Evolutionary conservation across 2,888 invertebrate genomes (phyloP).

Genomic region (Microctonus brassicae): DNA sequence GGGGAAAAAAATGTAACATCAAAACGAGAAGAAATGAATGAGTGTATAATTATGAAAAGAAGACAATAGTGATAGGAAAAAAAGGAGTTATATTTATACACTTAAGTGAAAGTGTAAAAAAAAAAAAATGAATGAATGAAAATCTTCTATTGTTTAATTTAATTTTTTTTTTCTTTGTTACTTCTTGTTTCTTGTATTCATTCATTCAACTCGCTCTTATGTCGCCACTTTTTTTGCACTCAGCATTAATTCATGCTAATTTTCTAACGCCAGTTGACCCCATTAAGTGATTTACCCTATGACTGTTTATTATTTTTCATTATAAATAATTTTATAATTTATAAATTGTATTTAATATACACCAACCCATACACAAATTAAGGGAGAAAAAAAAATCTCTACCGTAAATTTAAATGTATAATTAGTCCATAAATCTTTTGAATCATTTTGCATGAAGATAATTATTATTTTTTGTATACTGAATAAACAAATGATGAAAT

Average conservation of each 20-base stretch:
- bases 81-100: background rate
- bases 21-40: constrained; percentile 1
- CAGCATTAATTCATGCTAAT: constrained; percentile 16
- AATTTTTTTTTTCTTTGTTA: background rate
- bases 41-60: background rate
- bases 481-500: too few relatives aligned
- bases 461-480: too few relatives aligned
- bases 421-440: too few relatives aligned
- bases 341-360: background rate
- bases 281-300: constrained; percentile 13
- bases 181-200: background rate
- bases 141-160: background rate
- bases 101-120: background rate
- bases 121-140: constrained; percentile 16
- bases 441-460: too few relatives aligned
- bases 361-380: too few relatives aligned
- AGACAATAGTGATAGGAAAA: background rate
- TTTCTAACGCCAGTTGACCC: constrained; percentile 10
- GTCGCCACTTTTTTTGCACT: constrained; percentile 17
- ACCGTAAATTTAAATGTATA: too few relatives aligned
- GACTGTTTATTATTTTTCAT: background rate
- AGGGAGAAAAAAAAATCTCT: too few relatives aligned
- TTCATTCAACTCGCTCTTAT: constrained; percentile 2
- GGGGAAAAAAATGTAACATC: constrained; percentile 9
- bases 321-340: background rate